These are phyloP conservation scores for Cyprinella venusta DNA, from an alignment of 2,797 vertebrate genomes.

Conservation along the genomic window DNA sequence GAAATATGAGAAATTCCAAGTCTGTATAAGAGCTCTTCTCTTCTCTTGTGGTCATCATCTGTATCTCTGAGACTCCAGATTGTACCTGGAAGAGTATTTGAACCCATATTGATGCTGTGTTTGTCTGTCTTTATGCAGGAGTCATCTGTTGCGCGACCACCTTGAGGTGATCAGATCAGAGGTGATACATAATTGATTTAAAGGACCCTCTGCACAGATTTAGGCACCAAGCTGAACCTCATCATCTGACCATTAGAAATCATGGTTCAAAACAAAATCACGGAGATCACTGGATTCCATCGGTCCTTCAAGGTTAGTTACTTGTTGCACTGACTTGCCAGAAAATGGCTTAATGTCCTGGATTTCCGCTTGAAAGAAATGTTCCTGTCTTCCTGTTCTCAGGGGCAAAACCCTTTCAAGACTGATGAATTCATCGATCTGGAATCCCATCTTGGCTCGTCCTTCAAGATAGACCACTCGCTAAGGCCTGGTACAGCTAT, in stretches of 20 bases:
- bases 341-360: background rate
- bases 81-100: background rate
- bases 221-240: background rate
- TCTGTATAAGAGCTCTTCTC: background rate
- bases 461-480: slow-evolving; percentile 87
- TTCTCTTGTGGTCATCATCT: background rate
- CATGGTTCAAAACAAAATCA: slow-evolving; percentile 94
- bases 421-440: slow-evolving; percentile 84
- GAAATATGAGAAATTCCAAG: background rate
- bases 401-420: slow-evolving; percentile 95
- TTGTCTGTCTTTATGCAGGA: slow-evolving; percentile 15
- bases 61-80: background rate
- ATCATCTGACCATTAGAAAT: slow-evolving; percentile 62
- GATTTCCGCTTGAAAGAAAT: too few species aligned
- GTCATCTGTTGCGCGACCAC: slow-evolving; percentile 30
- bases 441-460: slow-evolving; percentile 81
- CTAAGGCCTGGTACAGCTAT: slow-evolving; percentile 82
- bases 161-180: slow-evolving; percentile 34
- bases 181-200: slow-evolving; percentile 26
- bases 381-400: slow-evolving; percentile 1
- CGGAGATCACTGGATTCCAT: slow-evolving; percentile 89
- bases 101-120: background rate
- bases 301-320: slow-evolving; percentile 89
- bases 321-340: background rate
- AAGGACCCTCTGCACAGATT: slow-evolving; percentile 8